A percentile compares a stretch with the other conserved stretches of the same genome.
phyloP scores from a whole-genome alignment of 2,888 invertebrate species.

The Caenorhabditis wallacei region DNA sequence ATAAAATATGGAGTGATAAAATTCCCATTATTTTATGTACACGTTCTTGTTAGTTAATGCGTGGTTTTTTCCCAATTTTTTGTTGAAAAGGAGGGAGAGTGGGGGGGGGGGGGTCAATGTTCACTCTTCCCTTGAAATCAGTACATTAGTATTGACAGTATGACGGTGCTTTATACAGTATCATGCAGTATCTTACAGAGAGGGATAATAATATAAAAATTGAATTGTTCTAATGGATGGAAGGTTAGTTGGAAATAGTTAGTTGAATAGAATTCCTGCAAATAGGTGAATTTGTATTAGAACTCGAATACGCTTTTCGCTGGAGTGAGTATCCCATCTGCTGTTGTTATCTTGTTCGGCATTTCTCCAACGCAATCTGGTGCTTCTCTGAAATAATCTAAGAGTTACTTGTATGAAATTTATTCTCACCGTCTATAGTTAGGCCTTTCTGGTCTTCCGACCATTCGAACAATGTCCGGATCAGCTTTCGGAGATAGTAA shows the following conservation, averaged over 20 bases:
- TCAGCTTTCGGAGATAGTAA: slow-evolving; percentile 87
- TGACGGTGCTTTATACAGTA: slow-evolving; percentile 35
- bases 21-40: no score
- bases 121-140: no score
- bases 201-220: slow-evolving; percentile 20
- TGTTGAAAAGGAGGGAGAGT: no score
- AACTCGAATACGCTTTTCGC: slow-evolving; percentile 60
- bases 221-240: background rate
- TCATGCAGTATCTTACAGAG: slow-evolving; percentile 42
- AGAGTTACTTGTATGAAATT: background rate
- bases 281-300: background rate
- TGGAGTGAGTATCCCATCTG: slow-evolving; percentile 57
- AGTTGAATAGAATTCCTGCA: background rate
- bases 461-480: slow-evolving; percentile 80
- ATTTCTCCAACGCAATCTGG: slow-evolving; percentile 81
- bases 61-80: no score
- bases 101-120: no score
- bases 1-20: no score
- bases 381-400: slow-evolving; percentile 71
- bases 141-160: slow-evolving; percentile 3
- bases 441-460: slow-evolving; percentile 68
- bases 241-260: background rate
- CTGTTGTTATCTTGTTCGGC: slow-evolving; percentile 65
- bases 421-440: slow-evolving; percentile 66
- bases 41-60: no score